Percentiles rank a stretch among this genome's conserved stretches.
Conservation (phyloP, 2,888 invertebrate genomes). For the Branchipolynoe longqiensis region DNA sequence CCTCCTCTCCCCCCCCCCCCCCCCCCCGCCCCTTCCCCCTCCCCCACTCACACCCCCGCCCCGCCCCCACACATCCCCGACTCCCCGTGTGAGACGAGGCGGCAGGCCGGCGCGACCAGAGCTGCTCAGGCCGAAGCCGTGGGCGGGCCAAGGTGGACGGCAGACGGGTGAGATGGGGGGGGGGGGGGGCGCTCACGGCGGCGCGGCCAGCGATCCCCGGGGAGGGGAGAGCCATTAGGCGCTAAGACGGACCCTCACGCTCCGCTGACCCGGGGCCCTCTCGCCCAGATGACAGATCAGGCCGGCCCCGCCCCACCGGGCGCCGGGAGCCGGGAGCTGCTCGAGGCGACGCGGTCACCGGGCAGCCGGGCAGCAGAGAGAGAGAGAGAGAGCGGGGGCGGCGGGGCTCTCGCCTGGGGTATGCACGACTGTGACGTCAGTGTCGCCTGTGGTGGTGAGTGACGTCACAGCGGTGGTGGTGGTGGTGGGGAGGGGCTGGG, state of each 20-base stretch:
- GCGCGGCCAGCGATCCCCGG: constrained; percentile 27
- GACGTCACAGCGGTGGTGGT: too few relatives aligned
- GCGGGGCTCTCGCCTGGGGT: too few relatives aligned
- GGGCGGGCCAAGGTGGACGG: neutral
- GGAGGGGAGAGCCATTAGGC: constrained; percentile 50
- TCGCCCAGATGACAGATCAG: constrained; percentile 26
- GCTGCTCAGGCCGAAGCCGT: constrained; percentile 19
- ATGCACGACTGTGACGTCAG: too few relatives aligned
- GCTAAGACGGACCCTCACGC: constrained; percentile 32
- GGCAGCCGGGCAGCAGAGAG: too few relatives aligned
- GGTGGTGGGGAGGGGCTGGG: too few relatives aligned
- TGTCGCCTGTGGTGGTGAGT: too few relatives aligned
- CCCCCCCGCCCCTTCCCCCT: neutral
- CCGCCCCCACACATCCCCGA: neutral
- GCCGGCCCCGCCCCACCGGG: neutral
- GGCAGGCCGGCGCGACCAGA: neutral
- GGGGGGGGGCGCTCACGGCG: neutral
- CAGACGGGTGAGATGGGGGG: neutral
- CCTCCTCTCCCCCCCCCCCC: neutral
- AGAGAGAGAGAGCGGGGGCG: too few relatives aligned
- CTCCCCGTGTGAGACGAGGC: neutral
- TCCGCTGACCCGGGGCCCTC: neutral
- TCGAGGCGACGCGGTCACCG: too few relatives aligned
- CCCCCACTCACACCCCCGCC: neutral
- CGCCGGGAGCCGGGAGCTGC: neutral